Conservation (phyloP, 23 tunicate species). For the Phallusia fumigata region DNA sequence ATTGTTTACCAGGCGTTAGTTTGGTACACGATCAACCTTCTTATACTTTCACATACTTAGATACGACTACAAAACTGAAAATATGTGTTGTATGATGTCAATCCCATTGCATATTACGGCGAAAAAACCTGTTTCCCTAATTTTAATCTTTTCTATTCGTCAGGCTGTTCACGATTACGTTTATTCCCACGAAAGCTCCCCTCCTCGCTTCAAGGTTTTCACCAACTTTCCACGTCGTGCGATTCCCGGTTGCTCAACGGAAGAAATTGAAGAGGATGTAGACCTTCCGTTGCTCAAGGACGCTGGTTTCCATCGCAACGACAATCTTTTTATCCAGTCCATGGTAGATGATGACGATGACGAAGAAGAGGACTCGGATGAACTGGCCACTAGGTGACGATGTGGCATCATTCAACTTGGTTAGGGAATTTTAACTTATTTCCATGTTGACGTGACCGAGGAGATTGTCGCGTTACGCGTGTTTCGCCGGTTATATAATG, state of each 20-base stretch:
- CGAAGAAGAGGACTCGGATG: slow-evolving; percentile 9
- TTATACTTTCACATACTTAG: no score
- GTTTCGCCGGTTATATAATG: no score
- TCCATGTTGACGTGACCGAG: no score
- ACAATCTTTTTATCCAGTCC: slow-evolving; percentile 66
- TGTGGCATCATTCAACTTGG: background rate
- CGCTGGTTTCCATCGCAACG: slow-evolving; percentile 49
- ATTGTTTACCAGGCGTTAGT: no score
- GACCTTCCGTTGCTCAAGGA: slow-evolving; percentile 20
- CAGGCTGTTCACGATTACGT: slow-evolving; percentile 80
- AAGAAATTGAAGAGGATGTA: slow-evolving; percentile 20
- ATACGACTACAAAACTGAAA: no score
- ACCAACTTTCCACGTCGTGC: slow-evolving; percentile 72
- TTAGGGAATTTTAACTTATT: no score
- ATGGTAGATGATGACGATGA: slow-evolving; percentile 47
- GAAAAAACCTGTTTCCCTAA: no score
- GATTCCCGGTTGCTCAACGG: slow-evolving; percentile 73
- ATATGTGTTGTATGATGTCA: no score
- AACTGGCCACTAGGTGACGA: background rate
- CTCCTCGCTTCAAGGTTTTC: slow-evolving; percentile 53
- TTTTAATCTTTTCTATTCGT: background rate
- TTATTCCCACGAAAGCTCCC: slow-evolving; percentile 74
- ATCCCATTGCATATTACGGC: no score
- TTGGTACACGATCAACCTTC: no score
- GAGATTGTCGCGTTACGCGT: no score